Base-by-base conservation (phyloP, 1,140 invertebrate genomes). In the Latrodectus geometricus region DNA sequence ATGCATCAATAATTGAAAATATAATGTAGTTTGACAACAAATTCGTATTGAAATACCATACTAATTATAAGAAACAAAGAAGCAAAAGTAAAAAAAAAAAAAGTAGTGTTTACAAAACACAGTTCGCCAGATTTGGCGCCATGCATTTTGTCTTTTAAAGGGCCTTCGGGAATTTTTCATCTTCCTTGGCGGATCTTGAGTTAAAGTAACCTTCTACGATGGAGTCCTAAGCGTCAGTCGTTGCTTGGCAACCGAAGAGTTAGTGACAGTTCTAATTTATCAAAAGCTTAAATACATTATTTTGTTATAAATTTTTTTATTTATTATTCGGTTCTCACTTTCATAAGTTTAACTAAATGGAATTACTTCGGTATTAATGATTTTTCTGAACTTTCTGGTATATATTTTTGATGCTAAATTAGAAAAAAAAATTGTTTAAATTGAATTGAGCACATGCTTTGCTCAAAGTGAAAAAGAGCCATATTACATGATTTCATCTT, bases 191-290 rank as follows among this genome's bases (percentile, higher is more conserved):
- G 77, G 54, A 79, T 68, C 23, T 23, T 48, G 35, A 68, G 49
- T 79, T 69, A 23, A n/a, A 61, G 79, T 56, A 81, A 81, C 79
- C 79, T 52, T 81, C 21, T 20, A 21, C 79, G 69, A 81, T 81
- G 79, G 79, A 81, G 20, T 9, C 11, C n/a, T 50, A 70, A 68
- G n/a, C 68, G 66, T 81, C 52, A 81, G 49, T 72, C 79, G 79
- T 81, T 81, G 79, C 79, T 81, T 81, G 79, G 79, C 79, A 81
- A 81, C 79, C 79, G 79, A 35, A 81, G 66, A 72, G 79, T 81
- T 72, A 48, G 79, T 81, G 79, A 72, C 68, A 72, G 68, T 54
- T 72, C 21, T 65, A 48, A 23, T 49, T 68, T 61, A 77, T 65
- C n/a, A n/a, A 50, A 61, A 50, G 17, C 14, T 48, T 69, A 35